Conservation (phyloP, 2,797 vertebrate species). For the Parambassis ranga region DNA sequence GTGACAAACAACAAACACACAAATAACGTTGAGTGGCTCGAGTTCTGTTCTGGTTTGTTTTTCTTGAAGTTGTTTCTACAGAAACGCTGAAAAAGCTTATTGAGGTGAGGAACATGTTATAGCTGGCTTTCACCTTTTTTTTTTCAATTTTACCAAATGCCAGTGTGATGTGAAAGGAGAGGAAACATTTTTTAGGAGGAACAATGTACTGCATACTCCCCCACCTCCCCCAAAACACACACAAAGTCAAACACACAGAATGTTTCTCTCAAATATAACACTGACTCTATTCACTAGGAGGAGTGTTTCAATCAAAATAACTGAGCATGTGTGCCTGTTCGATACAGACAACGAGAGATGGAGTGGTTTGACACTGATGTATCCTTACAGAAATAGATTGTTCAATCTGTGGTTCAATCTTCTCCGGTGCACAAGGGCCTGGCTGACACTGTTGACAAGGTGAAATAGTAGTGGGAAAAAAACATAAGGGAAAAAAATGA, state of each 20-base stretch:
- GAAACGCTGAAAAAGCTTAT: constrained; percentile 7
- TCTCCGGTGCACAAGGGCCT: constrained; percentile 54
- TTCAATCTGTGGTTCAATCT: constrained; percentile 77
- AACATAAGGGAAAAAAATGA: constrained; percentile 4
- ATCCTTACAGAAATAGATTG: constrained; percentile 78
- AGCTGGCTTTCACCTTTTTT: neutral
- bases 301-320: constrained; percentile 71
- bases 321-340: constrained; percentile 48
- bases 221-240: neutral
- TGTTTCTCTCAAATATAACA: constrained; percentile 44
- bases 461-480: constrained; percentile 57
- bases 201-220: constrained; percentile 13
- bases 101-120: neutral
- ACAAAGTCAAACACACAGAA: neutral
- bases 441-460: constrained; percentile 71
- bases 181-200: constrained; percentile 34
- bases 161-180: constrained; percentile 11
- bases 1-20: constrained; percentile 25
- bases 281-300: constrained; percentile 48
- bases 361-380: constrained; percentile 77
- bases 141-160: constrained; percentile 30
- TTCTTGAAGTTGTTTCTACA: constrained; percentile 13
- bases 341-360: constrained; percentile 51
- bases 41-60: constrained; percentile 6
- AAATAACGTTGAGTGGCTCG: constrained; percentile 22